A percentile compares a stretch with the other conserved stretches of the same genome.
These are phyloP conservation scores for Nycticebus coucang DNA, from an alignment of 2,113 vertebrate genomes.

Conservation along the genomic window DNA sequence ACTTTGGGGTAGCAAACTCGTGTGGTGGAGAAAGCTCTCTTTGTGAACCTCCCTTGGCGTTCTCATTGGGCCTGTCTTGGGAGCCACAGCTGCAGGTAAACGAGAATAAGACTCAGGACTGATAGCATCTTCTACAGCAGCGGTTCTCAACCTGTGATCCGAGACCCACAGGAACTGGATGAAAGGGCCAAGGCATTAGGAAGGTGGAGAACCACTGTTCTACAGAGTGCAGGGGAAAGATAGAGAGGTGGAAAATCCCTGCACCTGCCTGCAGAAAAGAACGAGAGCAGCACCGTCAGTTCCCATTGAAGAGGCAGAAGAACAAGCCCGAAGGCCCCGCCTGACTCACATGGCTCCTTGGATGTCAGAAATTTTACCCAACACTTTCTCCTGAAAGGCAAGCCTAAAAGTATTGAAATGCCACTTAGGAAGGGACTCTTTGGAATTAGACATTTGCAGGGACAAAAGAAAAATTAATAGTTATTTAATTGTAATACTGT, in stretches of 20 bases:
- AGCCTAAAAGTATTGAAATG: neutral
- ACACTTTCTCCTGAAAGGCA: neutral
- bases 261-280: neutral
- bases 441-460: neutral
- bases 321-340: neutral
- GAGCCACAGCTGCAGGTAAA: neutral
- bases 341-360: neutral
- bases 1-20: neutral
- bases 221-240: neutral
- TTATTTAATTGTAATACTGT: neutral
- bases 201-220: neutral
- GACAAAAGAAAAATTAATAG: neutral
- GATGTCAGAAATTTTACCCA: neutral
- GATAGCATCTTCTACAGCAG: neutral
- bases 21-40: neutral
- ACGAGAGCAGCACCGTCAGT: too few species aligned
- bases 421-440: neutral
- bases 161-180: too few species aligned
- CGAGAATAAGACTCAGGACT: neutral
- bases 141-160: too few species aligned
- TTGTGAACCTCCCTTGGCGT: neutral
- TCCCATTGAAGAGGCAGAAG: neutral
- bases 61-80: neutral
- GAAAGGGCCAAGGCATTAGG: too few species aligned
- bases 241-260: neutral